These are phyloP conservation scores for Andricus curvator DNA, from an alignment of 2,888 invertebrate species.

Conservation along the genomic window DNA sequence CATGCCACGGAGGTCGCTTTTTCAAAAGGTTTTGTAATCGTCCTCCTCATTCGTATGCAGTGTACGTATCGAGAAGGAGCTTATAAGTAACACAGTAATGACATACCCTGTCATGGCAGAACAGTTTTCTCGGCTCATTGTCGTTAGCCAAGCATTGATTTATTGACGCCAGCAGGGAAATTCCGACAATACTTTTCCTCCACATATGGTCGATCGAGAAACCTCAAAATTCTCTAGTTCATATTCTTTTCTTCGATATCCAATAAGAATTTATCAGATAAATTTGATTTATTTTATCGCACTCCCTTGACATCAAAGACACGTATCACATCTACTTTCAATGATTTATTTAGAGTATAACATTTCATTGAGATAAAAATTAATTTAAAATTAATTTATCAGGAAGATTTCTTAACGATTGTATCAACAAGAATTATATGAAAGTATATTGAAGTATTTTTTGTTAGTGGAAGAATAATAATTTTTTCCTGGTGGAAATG, in stretches of 20 bases:
- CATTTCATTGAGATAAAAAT: no score
- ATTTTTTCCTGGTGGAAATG: no score
- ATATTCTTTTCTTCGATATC: not conserved
- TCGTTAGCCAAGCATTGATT: constrained; percentile 64
- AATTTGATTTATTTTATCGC: not conserved
- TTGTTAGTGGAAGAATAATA: no score
- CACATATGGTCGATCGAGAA: constrained; percentile 52
- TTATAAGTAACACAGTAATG: constrained; percentile 74
- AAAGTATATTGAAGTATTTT: no score
- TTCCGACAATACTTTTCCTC: constrained; percentile 55
- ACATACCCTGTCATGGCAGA: constrained; percentile 71
- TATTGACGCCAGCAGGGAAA: constrained; percentile 66
- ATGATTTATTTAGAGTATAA: no score
- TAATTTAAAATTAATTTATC: no score
- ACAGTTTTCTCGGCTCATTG: constrained; percentile 71
- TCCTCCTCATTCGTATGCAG: constrained; percentile 67
- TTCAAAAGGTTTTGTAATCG: constrained; percentile 69
- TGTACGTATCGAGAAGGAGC: constrained; percentile 65
- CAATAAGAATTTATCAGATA: constrained; percentile 8
- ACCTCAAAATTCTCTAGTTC: constrained; percentile 44
- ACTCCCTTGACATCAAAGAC: not conserved
- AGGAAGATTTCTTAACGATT: no score
- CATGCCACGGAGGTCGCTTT: constrained; percentile 66
- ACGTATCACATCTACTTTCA: not conserved
- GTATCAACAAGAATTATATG: no score